Percentiles rank a stretch among this genome's conserved stretches.
phyloP scores from a whole-genome alignment of 2,113 vertebrate species.

The Mungos mungo region DNA sequence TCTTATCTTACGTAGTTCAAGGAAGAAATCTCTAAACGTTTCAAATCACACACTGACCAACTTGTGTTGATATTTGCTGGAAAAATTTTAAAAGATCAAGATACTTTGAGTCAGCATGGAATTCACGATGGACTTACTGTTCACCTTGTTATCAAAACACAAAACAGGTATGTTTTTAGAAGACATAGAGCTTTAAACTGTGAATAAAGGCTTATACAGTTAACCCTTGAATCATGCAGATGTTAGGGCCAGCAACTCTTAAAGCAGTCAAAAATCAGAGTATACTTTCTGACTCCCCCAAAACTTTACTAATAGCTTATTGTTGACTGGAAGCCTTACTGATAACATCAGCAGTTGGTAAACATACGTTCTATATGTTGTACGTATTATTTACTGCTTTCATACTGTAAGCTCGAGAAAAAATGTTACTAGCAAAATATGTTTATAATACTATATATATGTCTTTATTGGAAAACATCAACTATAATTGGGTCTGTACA shows the following conservation, averaged over 20 bases:
- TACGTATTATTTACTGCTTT: not conserved
- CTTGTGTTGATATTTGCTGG: conserved; percentile 92
- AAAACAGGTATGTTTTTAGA: conserved; percentile 85
- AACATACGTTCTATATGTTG: not conserved
- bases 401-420: not conserved
- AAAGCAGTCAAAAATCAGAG: not conserved
- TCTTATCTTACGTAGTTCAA: conserved; percentile 85
- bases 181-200: not conserved
- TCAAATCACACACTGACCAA: conserved; percentile 88
- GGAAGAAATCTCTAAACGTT: conserved; percentile 90
- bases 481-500: not conserved
- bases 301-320: not conserved
- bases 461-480: not conserved
- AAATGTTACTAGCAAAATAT: not conserved
- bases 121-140: conserved; percentile 91
- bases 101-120: conserved; percentile 89
- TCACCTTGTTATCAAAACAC: conserved; percentile 91
- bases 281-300: not conserved
- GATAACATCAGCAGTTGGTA: not conserved
- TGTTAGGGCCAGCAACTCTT: not conserved
- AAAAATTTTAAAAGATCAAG: conserved; percentile 91
- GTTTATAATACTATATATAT: not conserved
- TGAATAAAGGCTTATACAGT: not conserved
- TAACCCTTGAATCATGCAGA: not conserved
- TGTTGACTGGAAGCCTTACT: not conserved